Conservation (phyloP, 1,140 invertebrate genomes). For the Anastatus disparis region DNA sequence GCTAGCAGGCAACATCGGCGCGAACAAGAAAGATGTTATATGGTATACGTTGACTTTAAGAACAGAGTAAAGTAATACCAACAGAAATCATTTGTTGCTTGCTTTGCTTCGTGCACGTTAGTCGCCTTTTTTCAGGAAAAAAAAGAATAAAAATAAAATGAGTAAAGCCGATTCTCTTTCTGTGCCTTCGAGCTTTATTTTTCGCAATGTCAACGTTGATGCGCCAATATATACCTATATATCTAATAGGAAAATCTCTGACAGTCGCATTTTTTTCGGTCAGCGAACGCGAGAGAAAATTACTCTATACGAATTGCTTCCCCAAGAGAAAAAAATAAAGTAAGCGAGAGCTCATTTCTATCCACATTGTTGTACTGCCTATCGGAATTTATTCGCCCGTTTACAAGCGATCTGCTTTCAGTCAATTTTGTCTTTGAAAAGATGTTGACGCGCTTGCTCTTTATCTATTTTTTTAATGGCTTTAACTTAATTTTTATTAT, state of each 20-base stretch:
- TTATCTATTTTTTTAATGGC: no score
- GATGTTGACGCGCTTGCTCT: background rate
- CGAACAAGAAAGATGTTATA: slow-evolving; percentile 47
- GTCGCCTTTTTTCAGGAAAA: no score
- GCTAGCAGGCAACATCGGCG: no score
- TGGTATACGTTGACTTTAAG: slow-evolving; percentile 33
- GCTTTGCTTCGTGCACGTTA: no score
- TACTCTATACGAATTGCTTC: slow-evolving; percentile 1
- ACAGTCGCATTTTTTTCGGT: slow-evolving; percentile 19
- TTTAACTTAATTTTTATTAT: no score
- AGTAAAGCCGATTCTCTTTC: background rate
- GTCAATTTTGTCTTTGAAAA: slow-evolving; percentile 4
- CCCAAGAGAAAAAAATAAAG: no score
- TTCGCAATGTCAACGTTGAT: slow-evolving; percentile 1
- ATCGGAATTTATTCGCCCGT: slow-evolving; percentile 6
- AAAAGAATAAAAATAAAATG: no score
- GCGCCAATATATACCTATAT: no score
- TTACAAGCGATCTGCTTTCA: slow-evolving; percentile 2
- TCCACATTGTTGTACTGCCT: background rate
- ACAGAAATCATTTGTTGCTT: slow-evolving; percentile 38
- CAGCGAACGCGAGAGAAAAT: background rate
- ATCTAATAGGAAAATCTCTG: slow-evolving; percentile 17
- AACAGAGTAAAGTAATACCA: slow-evolving; percentile 28
- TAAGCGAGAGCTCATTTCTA: slow-evolving; percentile 15
- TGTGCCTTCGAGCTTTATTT: background rate